Evolutionary conservation across 2,113 vertebrate genomes (phyloP).

Genomic region (Bubo scandiacus): DNA sequence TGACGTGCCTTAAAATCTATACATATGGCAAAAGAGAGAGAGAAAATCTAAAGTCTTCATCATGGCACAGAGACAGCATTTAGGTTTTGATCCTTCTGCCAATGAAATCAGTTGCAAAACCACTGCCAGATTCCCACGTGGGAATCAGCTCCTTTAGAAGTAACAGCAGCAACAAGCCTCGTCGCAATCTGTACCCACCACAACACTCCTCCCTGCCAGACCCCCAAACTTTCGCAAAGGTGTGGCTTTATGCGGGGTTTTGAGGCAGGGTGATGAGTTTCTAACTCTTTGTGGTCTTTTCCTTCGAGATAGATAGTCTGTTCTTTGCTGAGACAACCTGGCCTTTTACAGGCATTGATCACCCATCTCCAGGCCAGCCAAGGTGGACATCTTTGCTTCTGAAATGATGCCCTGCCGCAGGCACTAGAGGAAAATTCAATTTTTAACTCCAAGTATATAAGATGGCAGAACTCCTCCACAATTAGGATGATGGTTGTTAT

Average conservation of each 20-base stretch:
- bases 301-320: not conserved
- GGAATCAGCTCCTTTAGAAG: conserved; percentile 3
- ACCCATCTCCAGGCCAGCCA: conserved; percentile 17
- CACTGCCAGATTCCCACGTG: conserved; percentile 10
- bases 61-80: conserved; percentile 27
- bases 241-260: rapidly evolving
- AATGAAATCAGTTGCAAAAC: conserved; percentile 48
- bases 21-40: conserved; percentile 32
- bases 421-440: conserved; percentile 56
- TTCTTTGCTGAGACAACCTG: conserved; percentile 47
- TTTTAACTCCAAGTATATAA: not conserved
- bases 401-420: conserved; percentile 7
- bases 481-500: conserved; percentile 57
- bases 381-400: conserved; percentile 57
- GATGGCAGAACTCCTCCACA: conserved; percentile 25
- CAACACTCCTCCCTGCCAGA: not conserved
- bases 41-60: conserved; percentile 32
- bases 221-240: not conserved
- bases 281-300: not conserved
- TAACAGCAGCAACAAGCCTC: conserved; percentile 6
- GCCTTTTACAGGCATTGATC: conserved; percentile 61
- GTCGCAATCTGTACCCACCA: not conserved
- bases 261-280: not conserved
- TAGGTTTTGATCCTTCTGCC: conserved; percentile 60
- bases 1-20: conserved; percentile 43